phyloP scores from a whole-genome alignment of 2,113 vertebrate species.

The Pseudolaguvia tuberculata region DNA sequence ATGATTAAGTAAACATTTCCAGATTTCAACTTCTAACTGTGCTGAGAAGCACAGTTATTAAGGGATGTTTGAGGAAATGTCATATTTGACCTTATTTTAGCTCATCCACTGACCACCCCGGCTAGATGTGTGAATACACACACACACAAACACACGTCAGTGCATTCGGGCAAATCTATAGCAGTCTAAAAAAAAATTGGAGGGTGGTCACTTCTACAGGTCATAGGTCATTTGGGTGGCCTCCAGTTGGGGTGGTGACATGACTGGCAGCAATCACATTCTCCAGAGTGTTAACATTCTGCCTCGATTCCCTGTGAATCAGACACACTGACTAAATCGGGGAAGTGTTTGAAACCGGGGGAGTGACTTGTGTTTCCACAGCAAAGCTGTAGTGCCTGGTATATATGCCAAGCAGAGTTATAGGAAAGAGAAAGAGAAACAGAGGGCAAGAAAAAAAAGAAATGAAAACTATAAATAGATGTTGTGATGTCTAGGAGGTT shows the following conservation, averaged over 20 bases:
- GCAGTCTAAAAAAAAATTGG: slow-evolving; percentile 31
- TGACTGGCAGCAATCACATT: slow-evolving; percentile 66
- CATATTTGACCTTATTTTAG: slow-evolving; percentile 20
- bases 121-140: neutral
- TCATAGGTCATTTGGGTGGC: slow-evolving; percentile 65
- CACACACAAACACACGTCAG: slow-evolving; percentile 28
- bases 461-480: neutral
- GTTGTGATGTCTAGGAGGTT: neutral
- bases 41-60: neutral
- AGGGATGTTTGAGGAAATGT: slow-evolving; percentile 24
- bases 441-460: neutral
- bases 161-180: slow-evolving; percentile 47
- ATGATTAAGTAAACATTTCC: too few species aligned
- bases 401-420: slow-evolving; percentile 5
- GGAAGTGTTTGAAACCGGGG: slow-evolving; percentile 43
- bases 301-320: slow-evolving; percentile 62
- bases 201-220: slow-evolving; percentile 50
- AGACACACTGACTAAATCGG: slow-evolving; percentile 57
- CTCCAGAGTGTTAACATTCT: slow-evolving; percentile 72
- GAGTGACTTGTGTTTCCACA: slow-evolving; percentile 37
- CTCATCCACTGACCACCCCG: slow-evolving; percentile 15
- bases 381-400: neutral
- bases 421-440: neutral
- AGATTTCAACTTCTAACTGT: neutral
- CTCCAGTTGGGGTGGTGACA: slow-evolving; percentile 55